Conservation (phyloP, 2,888 invertebrate genomes). For the Diplolepis rosae region DNA sequence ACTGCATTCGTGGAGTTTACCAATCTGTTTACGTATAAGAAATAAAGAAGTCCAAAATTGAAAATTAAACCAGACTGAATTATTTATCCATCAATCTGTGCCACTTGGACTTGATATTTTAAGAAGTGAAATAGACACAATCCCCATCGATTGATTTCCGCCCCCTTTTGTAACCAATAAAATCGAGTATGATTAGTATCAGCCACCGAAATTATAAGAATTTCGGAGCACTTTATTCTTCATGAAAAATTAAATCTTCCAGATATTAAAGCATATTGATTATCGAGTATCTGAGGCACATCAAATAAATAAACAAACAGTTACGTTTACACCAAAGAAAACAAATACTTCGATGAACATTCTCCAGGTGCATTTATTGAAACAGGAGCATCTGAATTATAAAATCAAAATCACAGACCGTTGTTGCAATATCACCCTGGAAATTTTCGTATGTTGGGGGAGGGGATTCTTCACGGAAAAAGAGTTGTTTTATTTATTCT, state of each 20-base stretch:
- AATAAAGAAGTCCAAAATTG: neutral
- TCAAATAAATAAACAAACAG: neutral
- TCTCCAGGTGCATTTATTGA: neutral
- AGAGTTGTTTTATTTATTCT: neutral
- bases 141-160: neutral
- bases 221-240: no score
- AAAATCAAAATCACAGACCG: neutral
- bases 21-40: neutral
- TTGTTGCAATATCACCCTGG: neutral
- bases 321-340: neutral
- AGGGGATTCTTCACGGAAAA: neutral
- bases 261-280: no score
- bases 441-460: neutral
- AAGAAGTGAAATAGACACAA: neutral
- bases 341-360: neutral
- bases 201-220: no score
- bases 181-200: no score
- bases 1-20: neutral
- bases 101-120: neutral
- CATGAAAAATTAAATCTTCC: no score
- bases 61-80: neutral
- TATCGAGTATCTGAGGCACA: neutral
- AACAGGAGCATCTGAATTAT: neutral
- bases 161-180: neutral
- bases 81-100: neutral